phyloP scores from a whole-genome alignment of 2,888 invertebrate genomes.

The Epirrhoe alternata region DNA sequence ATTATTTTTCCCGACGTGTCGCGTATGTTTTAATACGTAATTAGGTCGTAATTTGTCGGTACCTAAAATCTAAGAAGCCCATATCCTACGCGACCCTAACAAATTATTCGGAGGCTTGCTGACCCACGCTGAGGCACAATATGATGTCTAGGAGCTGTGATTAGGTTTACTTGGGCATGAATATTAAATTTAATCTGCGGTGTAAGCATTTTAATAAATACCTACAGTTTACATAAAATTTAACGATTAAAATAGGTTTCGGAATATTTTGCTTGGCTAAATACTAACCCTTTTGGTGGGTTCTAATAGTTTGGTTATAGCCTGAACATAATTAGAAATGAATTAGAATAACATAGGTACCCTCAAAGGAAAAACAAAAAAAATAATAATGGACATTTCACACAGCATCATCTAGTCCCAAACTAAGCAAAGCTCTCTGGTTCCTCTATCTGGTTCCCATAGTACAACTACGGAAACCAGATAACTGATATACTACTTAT shows the following conservation, averaged over 20 bases:
- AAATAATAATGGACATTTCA: no score
- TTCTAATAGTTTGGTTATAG: not conserved
- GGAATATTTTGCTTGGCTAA: not conserved
- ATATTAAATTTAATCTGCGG: conserved; percentile 28
- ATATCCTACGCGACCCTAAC: conserved; percentile 23
- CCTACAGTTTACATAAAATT: conserved; percentile 10
- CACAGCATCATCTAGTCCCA: no score
- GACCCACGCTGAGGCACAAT: conserved; percentile 25
- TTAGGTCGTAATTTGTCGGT: not conserved
- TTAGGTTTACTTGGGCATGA: conserved; percentile 30
- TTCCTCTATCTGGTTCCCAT: no score
- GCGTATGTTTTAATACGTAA: no score
- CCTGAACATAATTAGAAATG: not conserved
- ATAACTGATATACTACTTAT: no score
- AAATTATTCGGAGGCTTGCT: conserved; percentile 40
- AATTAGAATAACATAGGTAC: no score
- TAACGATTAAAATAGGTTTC: conserved; percentile 7
- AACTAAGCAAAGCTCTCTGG: no score
- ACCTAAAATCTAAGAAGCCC: not conserved
- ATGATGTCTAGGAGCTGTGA: conserved; percentile 30
- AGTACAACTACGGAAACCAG: no score
- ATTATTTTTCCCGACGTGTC: no score
- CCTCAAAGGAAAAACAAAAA: no score
- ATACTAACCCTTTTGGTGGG: not conserved
- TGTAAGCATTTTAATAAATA: conserved; percentile 22